Percentiles rank a stretch among this genome's conserved stretches.
Evolutionary conservation across 30 jellyfish, hydroid and myxozoan genomes (phyloP).

Genomic region (Nemopilema nomurai): DNA sequence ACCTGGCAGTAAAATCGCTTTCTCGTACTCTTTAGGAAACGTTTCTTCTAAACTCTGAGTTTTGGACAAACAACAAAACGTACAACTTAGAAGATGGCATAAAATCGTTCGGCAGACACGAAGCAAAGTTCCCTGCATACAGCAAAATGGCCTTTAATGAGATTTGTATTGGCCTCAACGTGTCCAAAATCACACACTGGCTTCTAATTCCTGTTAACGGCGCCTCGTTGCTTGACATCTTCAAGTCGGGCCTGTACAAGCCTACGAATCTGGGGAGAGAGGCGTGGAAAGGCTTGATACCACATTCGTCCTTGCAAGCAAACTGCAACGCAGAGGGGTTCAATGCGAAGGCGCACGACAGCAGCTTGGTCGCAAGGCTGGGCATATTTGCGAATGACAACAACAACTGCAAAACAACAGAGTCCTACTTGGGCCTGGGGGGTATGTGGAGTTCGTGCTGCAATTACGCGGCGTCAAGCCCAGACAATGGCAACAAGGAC

Average conservation of each 20-base stretch:
- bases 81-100: neutral
- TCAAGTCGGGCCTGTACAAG: neutral
- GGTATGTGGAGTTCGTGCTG: neutral
- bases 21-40: neutral
- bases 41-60: neutral
- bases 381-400: constrained; percentile 40
- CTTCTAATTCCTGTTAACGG: neutral
- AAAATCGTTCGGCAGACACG: neutral
- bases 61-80: neutral
- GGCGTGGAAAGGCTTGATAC: neutral
- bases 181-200: neutral
- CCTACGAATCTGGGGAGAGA: neutral
- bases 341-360: neutral
- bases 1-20: no score
- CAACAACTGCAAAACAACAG: constrained; percentile 33
- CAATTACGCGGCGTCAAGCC: neutral
- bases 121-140: neutral
- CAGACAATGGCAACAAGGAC: neutral
- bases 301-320: constrained; percentile 15
- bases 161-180: neutral
- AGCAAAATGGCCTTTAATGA: neutral
- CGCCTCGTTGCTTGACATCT: neutral
- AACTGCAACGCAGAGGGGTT: constrained; percentile 52
- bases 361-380: neutral
- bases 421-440: constrained; percentile 41